Evolutionary conservation across 2,113 vertebrate genomes (phyloP), one percentile per base, ranked within the genome.

Genomic region (Rhipidura dahli): DNA sequence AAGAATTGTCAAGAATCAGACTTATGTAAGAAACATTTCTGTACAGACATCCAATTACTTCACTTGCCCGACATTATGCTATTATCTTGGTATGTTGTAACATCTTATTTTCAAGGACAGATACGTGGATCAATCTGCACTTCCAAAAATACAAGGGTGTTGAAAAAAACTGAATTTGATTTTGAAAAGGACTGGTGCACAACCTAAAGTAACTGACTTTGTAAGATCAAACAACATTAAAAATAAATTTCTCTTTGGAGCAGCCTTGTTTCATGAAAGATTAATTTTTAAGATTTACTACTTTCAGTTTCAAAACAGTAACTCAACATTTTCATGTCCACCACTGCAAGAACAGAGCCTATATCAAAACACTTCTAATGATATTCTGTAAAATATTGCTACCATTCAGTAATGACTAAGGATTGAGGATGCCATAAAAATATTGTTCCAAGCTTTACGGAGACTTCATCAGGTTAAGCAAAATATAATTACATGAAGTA

Each of bases 1-100:
- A 89, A 83, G 81, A 69, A 85, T 31, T 91, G 33, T 83, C 50
- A 90, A 70, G 85, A 93, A 86, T n/a, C 39, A 93, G 59, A 78
- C 51, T 89, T 82, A 42, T 15, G 33, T 13, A 18, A 65, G 35
- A 88, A 86, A 60, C 14, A 61, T 72, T 80, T 83, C n/a, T 39
- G 42, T 63, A 80, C 6, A 86, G 63, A 39, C 27, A 86, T 49
- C 11, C 31, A 72, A 61, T 63, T 79, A 59, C 60, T 92, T 80
- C 53, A 47, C 81, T 60, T 73, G 50, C 59, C 50, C 76, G 19
- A 73, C 2, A 59, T 49, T n/a, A 64, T 45, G 59, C 39, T 80
- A 73, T 90, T 83, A 63, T 35, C 50, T 80, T 39, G 15, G 20
- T 45, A 72, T 31, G 57, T 76, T 3, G 3, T 31, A 79, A 76